Percentiles rank a stretch among this genome's conserved stretches.
Conservation (phyloP, 2,113 vertebrate species). For the Triplophysa siluroides region DNA sequence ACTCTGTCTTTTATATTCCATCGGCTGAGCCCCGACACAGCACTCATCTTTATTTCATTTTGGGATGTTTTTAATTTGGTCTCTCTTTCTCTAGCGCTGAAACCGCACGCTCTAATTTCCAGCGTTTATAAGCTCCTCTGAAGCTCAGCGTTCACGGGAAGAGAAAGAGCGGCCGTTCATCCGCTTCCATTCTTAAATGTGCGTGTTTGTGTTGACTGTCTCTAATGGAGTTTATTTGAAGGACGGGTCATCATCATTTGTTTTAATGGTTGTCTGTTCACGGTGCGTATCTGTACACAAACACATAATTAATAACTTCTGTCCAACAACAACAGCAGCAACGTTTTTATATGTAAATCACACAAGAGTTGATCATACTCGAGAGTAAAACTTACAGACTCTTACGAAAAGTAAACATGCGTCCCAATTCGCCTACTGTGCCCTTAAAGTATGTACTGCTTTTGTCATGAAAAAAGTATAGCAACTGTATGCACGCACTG, state of each 20-base stretch:
- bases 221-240: background rate
- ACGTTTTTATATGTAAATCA: background rate
- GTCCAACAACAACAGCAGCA: background rate
- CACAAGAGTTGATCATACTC: background rate
- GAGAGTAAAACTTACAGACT: background rate
- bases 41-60: constrained; percentile 81
- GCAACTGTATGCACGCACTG: no score
- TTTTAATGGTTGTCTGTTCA: background rate
- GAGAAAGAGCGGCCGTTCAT: background rate
- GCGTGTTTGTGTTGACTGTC: background rate
- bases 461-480: no score
- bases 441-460: no score
- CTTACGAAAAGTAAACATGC: no score
- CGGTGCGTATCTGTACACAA: background rate
- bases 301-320: background rate
- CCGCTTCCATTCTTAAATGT: background rate
- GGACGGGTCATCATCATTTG: background rate
- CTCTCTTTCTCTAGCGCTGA: constrained; percentile 55
- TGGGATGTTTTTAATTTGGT: constrained; percentile 73
- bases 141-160: background rate
- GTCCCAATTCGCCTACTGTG: no score
- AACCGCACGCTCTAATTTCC: constrained; percentile 37
- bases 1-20: constrained; percentile 74
- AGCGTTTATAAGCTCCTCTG: constrained; percentile 20
- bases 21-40: constrained; percentile 62